These are phyloP conservation scores for Glareola pratincola DNA, from an alignment of 2,113 vertebrate species.

Conservation along the genomic window DNA sequence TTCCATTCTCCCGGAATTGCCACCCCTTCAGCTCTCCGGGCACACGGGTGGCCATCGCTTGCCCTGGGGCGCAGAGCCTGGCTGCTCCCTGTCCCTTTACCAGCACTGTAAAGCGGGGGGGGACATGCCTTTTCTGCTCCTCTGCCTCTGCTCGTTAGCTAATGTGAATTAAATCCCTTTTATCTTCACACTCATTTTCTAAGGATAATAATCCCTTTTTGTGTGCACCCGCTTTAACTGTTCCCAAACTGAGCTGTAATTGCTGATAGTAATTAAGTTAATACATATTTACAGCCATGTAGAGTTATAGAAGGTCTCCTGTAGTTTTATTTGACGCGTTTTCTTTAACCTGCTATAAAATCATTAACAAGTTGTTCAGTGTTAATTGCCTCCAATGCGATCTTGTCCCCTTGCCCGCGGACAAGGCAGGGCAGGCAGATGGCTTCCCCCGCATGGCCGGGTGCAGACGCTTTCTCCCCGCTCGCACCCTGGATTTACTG, in stretches of 20 bases:
- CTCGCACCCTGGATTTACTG: neutral
- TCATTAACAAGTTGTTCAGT: conserved; percentile 85
- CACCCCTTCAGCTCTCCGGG: conserved; percentile 64
- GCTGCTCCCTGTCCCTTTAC: conserved; percentile 71
- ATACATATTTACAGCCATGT: conserved; percentile 92
- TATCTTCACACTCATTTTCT: conserved; percentile 77
- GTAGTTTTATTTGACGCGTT: conserved; percentile 85
- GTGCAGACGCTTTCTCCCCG: neutral
- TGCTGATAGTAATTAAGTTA: conserved; percentile 88
- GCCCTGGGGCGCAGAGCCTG: conserved; percentile 72
- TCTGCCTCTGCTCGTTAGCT: conserved; percentile 87
- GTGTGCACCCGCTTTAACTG: conserved; percentile 80
- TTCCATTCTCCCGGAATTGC: conserved; percentile 72
- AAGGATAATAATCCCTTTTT: conserved; percentile 80
- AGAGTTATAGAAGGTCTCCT: conserved; percentile 84
- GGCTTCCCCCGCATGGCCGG: neutral
- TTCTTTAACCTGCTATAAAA: conserved; percentile 86
- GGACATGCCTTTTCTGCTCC: conserved; percentile 77
- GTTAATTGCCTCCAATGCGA: conserved; percentile 74
- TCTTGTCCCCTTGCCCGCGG: conserved; percentile 61
- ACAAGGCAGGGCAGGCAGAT: neutral
- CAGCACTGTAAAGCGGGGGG: conserved; percentile 64
- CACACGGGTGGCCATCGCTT: conserved; percentile 71
- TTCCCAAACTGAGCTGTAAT: conserved; percentile 82
- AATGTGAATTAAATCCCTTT: conserved; percentile 85